Percentiles rank a stretch among this genome's conserved stretches.
phyloP scores from a whole-genome alignment of 2,113 vertebrate genomes.

The Piaya cayana region DNA sequence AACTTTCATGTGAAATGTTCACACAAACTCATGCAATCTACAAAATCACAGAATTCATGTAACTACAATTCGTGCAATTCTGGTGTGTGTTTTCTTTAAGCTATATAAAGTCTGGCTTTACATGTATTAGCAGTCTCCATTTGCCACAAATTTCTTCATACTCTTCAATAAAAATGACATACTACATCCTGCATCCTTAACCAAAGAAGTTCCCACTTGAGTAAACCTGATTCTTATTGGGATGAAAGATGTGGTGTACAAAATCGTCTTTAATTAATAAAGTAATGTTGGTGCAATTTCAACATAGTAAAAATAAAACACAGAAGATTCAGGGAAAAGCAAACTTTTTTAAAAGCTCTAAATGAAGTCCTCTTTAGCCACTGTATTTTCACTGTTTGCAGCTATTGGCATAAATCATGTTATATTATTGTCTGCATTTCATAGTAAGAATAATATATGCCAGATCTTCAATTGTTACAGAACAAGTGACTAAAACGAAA shows the following conservation, averaged over 20 bases:
- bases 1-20: slow-evolving; percentile 77
- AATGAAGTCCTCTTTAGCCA: not conserved
- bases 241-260: not conserved
- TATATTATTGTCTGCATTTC: not conserved
- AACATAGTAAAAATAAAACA: not conserved
- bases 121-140: not conserved
- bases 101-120: not conserved
- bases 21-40: slow-evolving; percentile 84
- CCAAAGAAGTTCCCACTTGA: not conserved
- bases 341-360: not conserved
- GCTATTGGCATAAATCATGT: not conserved
- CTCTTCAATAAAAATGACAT: not conserved
- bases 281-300: not conserved
- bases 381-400: not conserved
- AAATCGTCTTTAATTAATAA: not conserved
- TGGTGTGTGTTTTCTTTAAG: not conserved
- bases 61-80: not conserved
- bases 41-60: not conserved
- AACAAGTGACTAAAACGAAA: not conserved
- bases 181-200: not conserved
- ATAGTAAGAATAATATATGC: not conserved
- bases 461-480: not conserved
- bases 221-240: not conserved
- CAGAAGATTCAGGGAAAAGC: not conserved
- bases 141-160: not conserved